These are phyloP conservation scores for Ecdyonurus torrentis DNA, from an alignment of 2,888 invertebrate species.

Conservation along the genomic window DNA sequence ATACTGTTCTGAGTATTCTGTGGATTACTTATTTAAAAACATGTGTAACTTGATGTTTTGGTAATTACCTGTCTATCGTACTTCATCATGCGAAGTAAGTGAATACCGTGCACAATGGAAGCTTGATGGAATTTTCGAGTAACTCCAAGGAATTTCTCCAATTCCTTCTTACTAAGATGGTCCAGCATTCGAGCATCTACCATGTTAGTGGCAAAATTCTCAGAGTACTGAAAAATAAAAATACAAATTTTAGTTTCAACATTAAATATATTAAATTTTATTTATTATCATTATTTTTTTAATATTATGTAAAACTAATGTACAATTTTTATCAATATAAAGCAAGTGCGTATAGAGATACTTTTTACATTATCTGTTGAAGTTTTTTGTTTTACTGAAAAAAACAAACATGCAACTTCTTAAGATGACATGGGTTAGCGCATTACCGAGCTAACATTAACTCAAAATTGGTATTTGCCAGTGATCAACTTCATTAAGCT, in stretches of 20 bases:
- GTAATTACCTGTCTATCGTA: conserved; percentile 67
- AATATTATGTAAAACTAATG: too few relatives aligned
- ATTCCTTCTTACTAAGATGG: conserved; percentile 80
- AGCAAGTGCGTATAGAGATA: too few relatives aligned
- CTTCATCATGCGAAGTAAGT: conserved; percentile 77
- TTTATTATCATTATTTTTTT: conserved; percentile 6
- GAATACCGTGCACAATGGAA: conserved; percentile 84
- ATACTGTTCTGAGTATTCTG: too few relatives aligned
- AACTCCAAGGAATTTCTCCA: conserved; percentile 84
- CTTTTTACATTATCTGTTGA: too few relatives aligned
- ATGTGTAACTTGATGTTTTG: neutral
- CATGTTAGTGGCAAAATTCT: conserved; percentile 72
- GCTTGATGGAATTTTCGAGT: conserved; percentile 90
- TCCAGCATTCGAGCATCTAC: conserved; percentile 89
- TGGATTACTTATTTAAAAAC: too few relatives aligned
- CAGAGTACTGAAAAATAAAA: conserved; percentile 49
- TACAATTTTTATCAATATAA: too few relatives aligned
- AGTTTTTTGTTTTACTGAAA: too few relatives aligned
- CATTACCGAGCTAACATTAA: too few relatives aligned
- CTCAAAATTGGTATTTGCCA: too few relatives aligned
- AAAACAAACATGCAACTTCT: too few relatives aligned
- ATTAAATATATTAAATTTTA: conserved; percentile 10
- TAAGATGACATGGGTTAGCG: too few relatives aligned
- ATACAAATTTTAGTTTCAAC: conserved; percentile 2
- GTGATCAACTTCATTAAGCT: too few relatives aligned